Evolutionary conservation across 2,797 vertebrate species (phyloP), one percentile per base, ranked within the genome.

Genomic region (Ciconia nigra): DNA sequence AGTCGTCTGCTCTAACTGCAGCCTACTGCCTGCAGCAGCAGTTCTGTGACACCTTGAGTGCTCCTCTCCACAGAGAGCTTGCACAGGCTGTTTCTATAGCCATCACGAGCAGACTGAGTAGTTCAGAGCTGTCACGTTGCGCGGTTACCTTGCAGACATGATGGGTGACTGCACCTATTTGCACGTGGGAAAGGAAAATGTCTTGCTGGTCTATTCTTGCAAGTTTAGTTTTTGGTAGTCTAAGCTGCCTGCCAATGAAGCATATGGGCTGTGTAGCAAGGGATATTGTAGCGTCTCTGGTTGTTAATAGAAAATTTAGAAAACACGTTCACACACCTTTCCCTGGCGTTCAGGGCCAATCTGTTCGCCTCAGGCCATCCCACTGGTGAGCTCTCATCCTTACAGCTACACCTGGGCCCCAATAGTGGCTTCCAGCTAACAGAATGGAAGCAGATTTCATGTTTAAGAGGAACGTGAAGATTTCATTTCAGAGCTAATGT

Each of bases 91-190:
- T 63, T 69, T 84, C 67, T 58, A 6, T 25, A 58, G 69, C n/a
- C 29, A 35, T 74, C 42, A 11, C 0, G 2, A 71, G 35, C 41
- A 59, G 24, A 42, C 35, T 42, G 41, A 76, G 58, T 82, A 77
- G 31, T 47, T n/a, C 26, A 14, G 39, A 1, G 1, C 22, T 35
- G 44, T 58, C 76, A 31, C 0, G 0, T 67, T 28, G 20, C 1
- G 0, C 35, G 29, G 55, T n/a, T 89, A 51, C 70, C 52, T 81
- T 41, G 58, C 70, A 81, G 70, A 49, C 42, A 47, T 33, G 20
- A 39, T 31, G 35, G 12, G 57, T 37, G 35, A 65, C 39, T 35
- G 29, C 1, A 1, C 29, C 41, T 87, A 11, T 66, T 72, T 61
- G 35, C 47, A 29, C 0, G 0, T 39, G 47, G n/a, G 39, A 83